Conservation (phyloP, 2,888 invertebrate genomes). For the Caenorhabditis sp. region DNA sequence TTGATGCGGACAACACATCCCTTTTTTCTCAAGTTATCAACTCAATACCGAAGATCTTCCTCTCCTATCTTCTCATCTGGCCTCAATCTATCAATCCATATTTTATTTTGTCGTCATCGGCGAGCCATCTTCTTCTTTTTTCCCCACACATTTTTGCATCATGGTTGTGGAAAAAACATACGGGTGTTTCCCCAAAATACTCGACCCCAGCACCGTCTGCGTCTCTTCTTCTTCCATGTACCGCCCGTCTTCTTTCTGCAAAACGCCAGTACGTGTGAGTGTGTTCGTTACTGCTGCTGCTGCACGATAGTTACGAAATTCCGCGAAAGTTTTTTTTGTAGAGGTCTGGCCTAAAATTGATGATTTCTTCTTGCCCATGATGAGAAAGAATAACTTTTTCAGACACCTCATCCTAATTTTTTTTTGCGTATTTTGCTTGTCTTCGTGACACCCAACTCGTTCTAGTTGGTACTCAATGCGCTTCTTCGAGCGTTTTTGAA, state of each 20-base stretch:
- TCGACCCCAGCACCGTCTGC: conserved; percentile 32
- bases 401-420: no score
- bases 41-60: neutral
- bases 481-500: no score
- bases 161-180: conserved; percentile 43
- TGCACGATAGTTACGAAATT: conserved; percentile 51
- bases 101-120: neutral
- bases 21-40: neutral
- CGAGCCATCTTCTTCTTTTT: neutral
- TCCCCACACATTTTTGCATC: conserved; percentile 58
- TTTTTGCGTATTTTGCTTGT: no score
- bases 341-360: conserved; percentile 38
- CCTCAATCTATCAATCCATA: neutral
- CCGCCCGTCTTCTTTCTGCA: conserved; percentile 48
- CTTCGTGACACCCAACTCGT: no score
- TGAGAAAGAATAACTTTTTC: no score
- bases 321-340: neutral
- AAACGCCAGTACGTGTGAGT: conserved; percentile 20
- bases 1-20: no score
- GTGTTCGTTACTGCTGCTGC: conserved; percentile 45
- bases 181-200: conserved; percentile 62
- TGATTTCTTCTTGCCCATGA: neutral
- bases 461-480: no score
- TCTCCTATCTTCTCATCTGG: no score
- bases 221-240: conserved; percentile 42